phyloP scores from a whole-genome alignment of 35 echinoderm and acorn worm species.

The Anneissia japonica region DNA sequence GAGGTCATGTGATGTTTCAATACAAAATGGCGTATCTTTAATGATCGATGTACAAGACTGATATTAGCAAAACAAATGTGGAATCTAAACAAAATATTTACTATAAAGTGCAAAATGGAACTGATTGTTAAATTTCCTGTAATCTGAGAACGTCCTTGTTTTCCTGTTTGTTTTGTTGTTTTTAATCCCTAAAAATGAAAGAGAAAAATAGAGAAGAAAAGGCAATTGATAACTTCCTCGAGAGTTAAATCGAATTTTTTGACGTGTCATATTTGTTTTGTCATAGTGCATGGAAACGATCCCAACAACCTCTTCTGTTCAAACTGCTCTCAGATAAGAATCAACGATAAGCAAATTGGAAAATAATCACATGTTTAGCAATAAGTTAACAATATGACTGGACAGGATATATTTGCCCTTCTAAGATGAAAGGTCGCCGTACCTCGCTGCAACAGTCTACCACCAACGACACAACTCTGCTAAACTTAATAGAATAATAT shows the following conservation, averaged over 20 bases:
- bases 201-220: not conserved
- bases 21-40: too few relatives aligned
- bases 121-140: not conserved
- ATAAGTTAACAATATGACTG: not conserved
- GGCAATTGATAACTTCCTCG: not conserved
- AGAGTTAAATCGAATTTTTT: not conserved
- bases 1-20: too few relatives aligned
- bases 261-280: not conserved
- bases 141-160: not conserved
- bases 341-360: not conserved
- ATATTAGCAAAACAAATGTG: too few relatives aligned
- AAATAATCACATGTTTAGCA: not conserved
- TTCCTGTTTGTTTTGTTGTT: conserved; percentile 1
- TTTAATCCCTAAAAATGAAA: not conserved
- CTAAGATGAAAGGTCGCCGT: not conserved
- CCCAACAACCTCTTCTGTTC: not conserved
- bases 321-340: not conserved
- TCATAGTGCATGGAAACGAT: not conserved
- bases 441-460: not conserved
- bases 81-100: too few relatives aligned
- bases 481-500: not conserved
- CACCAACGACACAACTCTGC: not conserved
- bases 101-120: not conserved
- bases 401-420: not conserved
- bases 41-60: too few relatives aligned